These are phyloP conservation scores for Sylvilagus floridanus DNA, from an alignment of 2,797 vertebrate species.

Conservation along the genomic window DNA sequence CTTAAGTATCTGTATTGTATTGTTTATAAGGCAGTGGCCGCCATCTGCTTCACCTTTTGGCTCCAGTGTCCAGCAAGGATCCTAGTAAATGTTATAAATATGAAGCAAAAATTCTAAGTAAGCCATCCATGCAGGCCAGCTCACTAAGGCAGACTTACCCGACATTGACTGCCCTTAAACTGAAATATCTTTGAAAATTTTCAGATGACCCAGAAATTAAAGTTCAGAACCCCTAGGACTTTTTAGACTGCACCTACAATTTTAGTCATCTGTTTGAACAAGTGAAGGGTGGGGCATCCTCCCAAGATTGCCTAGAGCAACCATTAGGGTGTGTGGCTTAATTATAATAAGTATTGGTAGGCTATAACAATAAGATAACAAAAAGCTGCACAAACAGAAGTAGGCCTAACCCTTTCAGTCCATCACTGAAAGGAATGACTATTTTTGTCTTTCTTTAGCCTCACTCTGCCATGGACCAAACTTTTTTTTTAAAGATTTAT, in stretches of 20 bases:
- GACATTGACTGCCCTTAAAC: background rate
- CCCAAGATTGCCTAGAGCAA: background rate
- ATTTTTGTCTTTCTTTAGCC: background rate
- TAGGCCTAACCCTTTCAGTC: background rate
- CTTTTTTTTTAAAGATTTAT: background rate
- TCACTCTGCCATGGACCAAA: background rate
- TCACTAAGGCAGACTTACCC: background rate
- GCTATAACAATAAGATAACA: background rate
- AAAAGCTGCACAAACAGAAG: background rate
- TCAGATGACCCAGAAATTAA: constrained; percentile 9
- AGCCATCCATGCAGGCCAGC: background rate
- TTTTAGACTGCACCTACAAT: background rate
- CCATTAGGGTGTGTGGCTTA: background rate
- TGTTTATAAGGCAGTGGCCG: background rate
- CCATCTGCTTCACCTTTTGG: background rate
- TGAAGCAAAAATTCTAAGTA: background rate
- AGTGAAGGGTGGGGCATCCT: background rate
- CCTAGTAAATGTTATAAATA: background rate
- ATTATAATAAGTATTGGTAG: background rate
- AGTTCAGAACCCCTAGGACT: constrained; percentile 7
- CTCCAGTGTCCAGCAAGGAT: background rate
- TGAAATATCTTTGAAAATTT: background rate
- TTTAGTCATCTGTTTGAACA: background rate
- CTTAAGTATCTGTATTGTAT: background rate
- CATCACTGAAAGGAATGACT: background rate